Conservation (phyloP, 2,888 invertebrate species). For the Aplocera efformata region DNA sequence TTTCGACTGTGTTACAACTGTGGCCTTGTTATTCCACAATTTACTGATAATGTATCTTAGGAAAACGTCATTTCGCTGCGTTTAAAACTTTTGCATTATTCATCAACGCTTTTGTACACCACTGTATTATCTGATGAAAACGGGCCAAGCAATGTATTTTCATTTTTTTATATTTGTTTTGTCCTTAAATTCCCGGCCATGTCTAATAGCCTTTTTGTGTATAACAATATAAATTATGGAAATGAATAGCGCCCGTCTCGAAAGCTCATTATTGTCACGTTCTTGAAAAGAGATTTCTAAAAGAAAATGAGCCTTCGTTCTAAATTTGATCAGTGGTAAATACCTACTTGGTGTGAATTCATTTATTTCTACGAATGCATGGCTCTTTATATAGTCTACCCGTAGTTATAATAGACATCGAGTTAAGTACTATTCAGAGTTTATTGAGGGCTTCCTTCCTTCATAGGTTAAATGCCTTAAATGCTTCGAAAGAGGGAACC, state of each 20-base stretch:
- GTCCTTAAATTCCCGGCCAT: slow-evolving; percentile 36
- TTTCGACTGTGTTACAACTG: too few species aligned
- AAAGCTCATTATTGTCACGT: slow-evolving; percentile 27
- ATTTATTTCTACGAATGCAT: too few species aligned
- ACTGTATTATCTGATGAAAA: slow-evolving; percentile 37
- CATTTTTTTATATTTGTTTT: slow-evolving; percentile 50
- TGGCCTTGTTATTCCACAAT: not conserved
- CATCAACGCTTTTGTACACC: slow-evolving; percentile 16
- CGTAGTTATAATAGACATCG: too few species aligned
- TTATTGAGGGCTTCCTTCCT: too few species aligned
- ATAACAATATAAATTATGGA: slow-evolving; percentile 29
- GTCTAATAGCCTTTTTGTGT: slow-evolving; percentile 41
- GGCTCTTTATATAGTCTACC: too few species aligned
- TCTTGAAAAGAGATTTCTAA: slow-evolving; percentile 16
- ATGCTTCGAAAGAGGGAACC: too few species aligned
- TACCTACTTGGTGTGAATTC: too few species aligned
- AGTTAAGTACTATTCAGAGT: too few species aligned
- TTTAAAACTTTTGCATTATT: not conserved
- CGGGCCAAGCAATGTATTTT: slow-evolving; percentile 37
- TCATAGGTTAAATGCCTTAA: too few species aligned
- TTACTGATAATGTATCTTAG: not conserved
- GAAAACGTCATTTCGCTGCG: too few species aligned
- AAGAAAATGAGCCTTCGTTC: slow-evolving; percentile 9
- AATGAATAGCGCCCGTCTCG: slow-evolving; percentile 23
- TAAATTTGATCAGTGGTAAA: not conserved